phyloP scores from a whole-genome alignment of 1,140 invertebrate species.

The Euura lappo region DNA sequence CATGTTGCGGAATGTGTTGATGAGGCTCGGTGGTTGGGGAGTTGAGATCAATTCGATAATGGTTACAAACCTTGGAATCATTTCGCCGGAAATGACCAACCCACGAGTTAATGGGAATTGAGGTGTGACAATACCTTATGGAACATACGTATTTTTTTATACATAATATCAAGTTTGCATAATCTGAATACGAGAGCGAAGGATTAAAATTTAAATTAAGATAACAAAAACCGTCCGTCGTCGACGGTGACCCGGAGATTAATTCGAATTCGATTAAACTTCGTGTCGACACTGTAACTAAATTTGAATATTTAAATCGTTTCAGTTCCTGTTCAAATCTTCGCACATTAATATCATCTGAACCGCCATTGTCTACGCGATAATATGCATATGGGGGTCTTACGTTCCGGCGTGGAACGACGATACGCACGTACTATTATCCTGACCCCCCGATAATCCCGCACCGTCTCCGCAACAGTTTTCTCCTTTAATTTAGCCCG shows the following conservation, averaged over 20 bases:
- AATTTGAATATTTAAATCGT: constrained; percentile 5
- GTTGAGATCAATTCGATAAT: too few species aligned
- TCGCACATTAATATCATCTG: constrained; percentile 7
- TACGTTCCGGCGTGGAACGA: not conserved
- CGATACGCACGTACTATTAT: not conserved
- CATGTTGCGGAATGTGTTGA: too few species aligned
- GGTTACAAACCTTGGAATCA: not conserved
- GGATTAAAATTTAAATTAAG: constrained; percentile 5
- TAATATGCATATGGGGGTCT: not conserved
- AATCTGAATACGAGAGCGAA: not conserved
- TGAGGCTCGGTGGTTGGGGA: too few species aligned
- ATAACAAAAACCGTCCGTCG: not conserved
- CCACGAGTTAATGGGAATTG: not conserved
- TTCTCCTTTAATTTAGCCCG: not conserved
- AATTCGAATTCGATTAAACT: not conserved
- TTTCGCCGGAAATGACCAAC: not conserved
- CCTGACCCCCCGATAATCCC: not conserved
- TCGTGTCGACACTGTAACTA: not conserved
- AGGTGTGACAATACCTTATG: not conserved
- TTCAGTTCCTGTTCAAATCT: constrained; percentile 5
- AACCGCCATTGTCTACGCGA: constrained; percentile 1
- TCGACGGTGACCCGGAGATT: not conserved
- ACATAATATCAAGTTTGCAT: not conserved
- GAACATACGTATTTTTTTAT: not conserved
- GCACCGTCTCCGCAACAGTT: not conserved